Percentiles rank a stretch among this genome's conserved stretches.
phyloP scores from a whole-genome alignment of 2,797 vertebrate species.

The Phalanger gymnotis region DNA sequence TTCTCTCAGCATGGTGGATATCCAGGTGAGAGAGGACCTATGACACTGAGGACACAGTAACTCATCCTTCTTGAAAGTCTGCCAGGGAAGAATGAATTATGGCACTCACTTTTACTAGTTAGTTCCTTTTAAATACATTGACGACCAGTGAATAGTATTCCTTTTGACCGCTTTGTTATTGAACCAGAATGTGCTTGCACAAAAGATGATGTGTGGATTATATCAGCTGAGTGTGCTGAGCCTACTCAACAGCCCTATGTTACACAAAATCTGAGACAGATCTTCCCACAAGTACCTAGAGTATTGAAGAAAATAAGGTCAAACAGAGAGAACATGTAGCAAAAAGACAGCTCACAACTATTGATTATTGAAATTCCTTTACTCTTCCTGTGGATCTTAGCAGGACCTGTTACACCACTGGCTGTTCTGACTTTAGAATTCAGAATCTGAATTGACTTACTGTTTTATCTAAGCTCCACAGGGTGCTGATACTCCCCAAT shows the following conservation, averaged over 20 bases:
- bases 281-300: background rate
- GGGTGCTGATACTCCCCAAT: background rate
- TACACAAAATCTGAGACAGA: background rate
- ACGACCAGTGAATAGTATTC: background rate
- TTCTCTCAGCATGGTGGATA: background rate
- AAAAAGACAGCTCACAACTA: background rate
- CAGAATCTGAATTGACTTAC: background rate
- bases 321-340: background rate
- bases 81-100: background rate
- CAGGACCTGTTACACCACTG: background rate
- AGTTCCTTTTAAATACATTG: background rate
- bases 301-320: background rate
- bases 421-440: background rate
- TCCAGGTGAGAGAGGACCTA: background rate
- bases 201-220: too few relatives aligned
- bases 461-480: background rate
- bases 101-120: background rate
- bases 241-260: too few relatives aligned
- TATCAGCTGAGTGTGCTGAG: too few relatives aligned
- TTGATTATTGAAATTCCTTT: background rate
- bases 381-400: background rate
- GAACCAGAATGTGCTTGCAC: too few relatives aligned
- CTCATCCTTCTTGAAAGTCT: background rate
- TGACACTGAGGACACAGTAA: background rate
- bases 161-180: background rate